These are phyloP conservation scores for Trichopria drosophilae DNA, from an alignment of 2,888 invertebrate species.

Conservation along the genomic window DNA sequence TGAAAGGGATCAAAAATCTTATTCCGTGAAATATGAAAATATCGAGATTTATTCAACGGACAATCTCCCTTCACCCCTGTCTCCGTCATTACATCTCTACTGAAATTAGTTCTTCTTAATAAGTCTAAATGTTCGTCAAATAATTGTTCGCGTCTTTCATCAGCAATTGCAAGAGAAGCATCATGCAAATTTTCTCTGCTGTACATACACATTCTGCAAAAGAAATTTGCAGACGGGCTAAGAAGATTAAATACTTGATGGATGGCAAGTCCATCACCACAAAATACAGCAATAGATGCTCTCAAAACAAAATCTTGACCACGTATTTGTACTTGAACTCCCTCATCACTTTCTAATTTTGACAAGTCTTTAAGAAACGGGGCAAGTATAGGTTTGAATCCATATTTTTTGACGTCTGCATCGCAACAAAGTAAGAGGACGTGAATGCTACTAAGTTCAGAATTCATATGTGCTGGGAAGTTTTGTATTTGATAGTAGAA, in stretches of 20 bases:
- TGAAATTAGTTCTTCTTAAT: slow-evolving; percentile 6
- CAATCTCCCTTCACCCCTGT: slow-evolving; percentile 26
- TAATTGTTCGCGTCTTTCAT: slow-evolving; percentile 16
- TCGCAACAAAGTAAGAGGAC: slow-evolving; percentile 25
- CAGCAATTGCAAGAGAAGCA: slow-evolving; percentile 5
- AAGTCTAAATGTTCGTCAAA: slow-evolving; percentile 17
- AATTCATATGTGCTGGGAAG: slow-evolving; percentile 33
- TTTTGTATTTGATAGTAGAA: slow-evolving; percentile 32
- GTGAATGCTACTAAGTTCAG: slow-evolving; percentile 31
- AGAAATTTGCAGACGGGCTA: slow-evolving; percentile 26
- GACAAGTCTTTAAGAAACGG: slow-evolving; percentile 33
- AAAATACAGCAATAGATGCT: slow-evolving; percentile 25
- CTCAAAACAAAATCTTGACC: slow-evolving; percentile 23
- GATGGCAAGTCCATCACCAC: slow-evolving; percentile 33
- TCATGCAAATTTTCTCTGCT: slow-evolving; percentile 26
- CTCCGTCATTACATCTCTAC: slow-evolving; percentile 4
- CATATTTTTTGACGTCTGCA: slow-evolving; percentile 29
- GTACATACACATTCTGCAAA: slow-evolving; percentile 29
- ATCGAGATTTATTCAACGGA: slow-evolving; percentile 18
- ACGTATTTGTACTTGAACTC: slow-evolving; percentile 22
- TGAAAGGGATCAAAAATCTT: slow-evolving; percentile 29
- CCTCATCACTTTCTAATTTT: slow-evolving; percentile 33
- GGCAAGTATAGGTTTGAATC: slow-evolving; percentile 25
- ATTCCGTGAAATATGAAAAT: slow-evolving; percentile 25
- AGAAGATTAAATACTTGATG: slow-evolving; percentile 30